A percentile compares a stretch with the other conserved stretches of the same genome.
These are phyloP conservation scores for Forpus xanthops DNA, from an alignment of 2,797 vertebrate genomes.

Conservation along the genomic window DNA sequence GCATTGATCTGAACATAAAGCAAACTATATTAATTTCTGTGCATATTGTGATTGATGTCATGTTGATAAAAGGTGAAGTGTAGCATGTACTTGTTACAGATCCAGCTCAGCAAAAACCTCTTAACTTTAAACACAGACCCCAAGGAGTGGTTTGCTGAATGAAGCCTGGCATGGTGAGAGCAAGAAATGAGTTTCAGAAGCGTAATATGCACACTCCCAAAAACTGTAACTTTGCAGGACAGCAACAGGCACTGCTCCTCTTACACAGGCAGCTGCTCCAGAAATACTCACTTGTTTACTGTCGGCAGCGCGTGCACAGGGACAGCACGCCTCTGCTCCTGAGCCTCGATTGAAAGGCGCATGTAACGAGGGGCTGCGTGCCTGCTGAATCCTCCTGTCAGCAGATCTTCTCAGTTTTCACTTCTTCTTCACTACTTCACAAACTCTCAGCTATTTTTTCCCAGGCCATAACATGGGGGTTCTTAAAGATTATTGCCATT, in stretches of 20 bases:
- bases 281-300: constrained; percentile 33
- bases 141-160: not conserved
- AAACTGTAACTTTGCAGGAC: not conserved
- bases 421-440: constrained; percentile 17
- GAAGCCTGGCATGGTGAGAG: not conserved
- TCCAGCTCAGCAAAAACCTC: not conserved
- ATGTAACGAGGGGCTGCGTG: constrained; percentile 10
- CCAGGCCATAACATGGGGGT: not conserved
- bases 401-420: constrained; percentile 34
- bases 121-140: fast-evolving
- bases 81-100: not conserved
- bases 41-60: not conserved
- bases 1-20: not conserved
- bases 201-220: fast-evolving
- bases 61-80: not conserved
- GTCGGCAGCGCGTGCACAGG: not conserved
- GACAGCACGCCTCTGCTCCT: not conserved
- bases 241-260: constrained; percentile 23
- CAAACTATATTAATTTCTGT: constrained; percentile 10
- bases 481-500: constrained; percentile 59
- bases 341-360: not conserved
- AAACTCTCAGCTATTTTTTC: constrained; percentile 48
- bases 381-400: constrained; percentile 36
- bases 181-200: not conserved
- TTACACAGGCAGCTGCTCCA: constrained; percentile 48